Base-by-base conservation (phyloP, 2,113 vertebrate species). In the Clupea harengus region DNA sequence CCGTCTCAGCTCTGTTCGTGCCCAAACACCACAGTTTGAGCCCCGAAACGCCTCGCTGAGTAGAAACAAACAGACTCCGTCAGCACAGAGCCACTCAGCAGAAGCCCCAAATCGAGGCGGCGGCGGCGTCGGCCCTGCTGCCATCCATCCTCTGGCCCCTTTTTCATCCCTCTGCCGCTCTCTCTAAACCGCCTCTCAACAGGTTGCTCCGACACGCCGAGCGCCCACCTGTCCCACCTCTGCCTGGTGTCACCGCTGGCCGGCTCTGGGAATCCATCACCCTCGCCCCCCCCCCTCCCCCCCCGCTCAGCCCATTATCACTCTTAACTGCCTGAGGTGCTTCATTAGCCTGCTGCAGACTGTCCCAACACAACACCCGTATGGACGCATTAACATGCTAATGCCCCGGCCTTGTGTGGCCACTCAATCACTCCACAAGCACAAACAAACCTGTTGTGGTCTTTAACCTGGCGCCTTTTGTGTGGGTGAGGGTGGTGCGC, bases 191-290 rank as follows among this genome's bases (percentile, higher is more conserved):
- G n/a, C n/a, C 64, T 72, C n/a, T 32, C 64, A 32, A 72, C 64
- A 72, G 64, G 64, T 72, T 25, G n/a, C 64, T 32, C 64, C 25
- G 11, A 13, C 64, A 28, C 11, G 64, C 64, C 25, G 64, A 72
- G 64, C 25, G 64, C 64, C 64, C 64, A 72, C 64, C 64, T 72
- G 64, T 72, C 64, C n/a, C 64, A 72, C 64, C 64, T 72, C 64
- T 72, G 64, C 64, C n/a, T 13, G n/a, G 64, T 72, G 64, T 72
- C 64, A 72, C 25, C 9, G 64, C 64, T 39, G 25, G 0, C 64
- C 9, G 64, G 32, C 25, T 9, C 15, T 1, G 25, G 64, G 25
- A 25, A 72, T 72, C 64, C 64, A 72, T 72, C 64, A 72, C 13
- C 52, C 52, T 13, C 13, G 52, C 52, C 17, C 17, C 2, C 39